Evolutionary conservation across 2,888 invertebrate genomes (phyloP).

Genomic region (Hydrotaea diabolus): DNA sequence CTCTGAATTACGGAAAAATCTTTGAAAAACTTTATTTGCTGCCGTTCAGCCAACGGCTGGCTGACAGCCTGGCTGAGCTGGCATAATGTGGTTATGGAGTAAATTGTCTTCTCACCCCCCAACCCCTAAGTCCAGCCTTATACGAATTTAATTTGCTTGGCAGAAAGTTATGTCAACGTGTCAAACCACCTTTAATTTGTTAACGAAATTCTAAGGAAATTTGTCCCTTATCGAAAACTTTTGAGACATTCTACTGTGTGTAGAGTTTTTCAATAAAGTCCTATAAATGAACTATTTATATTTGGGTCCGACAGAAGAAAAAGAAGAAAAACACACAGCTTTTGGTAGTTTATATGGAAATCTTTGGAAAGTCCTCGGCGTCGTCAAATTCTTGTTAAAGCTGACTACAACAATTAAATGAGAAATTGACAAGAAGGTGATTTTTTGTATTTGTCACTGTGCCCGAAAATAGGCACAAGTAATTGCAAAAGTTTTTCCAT

Average conservation of each 20-base stretch:
- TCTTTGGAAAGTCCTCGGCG: too few relatives aligned
- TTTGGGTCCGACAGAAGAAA: not conserved
- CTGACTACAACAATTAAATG: too few relatives aligned
- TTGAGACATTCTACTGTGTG: conserved; percentile 17
- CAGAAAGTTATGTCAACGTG: conserved; percentile 53
- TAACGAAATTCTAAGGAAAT: too few relatives aligned
- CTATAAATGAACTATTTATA: too few relatives aligned
- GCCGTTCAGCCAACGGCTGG: too few relatives aligned
- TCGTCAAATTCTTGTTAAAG: too few relatives aligned
- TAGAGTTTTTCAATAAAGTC: too few relatives aligned
- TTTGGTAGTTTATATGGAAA: too few relatives aligned
- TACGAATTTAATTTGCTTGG: conserved; percentile 27
- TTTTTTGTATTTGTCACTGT: too few relatives aligned
- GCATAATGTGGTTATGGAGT: conserved; percentile 1
- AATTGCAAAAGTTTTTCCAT: not conserved
- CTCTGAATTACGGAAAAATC: not conserved
- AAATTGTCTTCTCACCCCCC: not conserved
- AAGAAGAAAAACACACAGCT: not conserved
- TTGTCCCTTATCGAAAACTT: conserved; percentile 40
- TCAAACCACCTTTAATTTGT: conserved; percentile 54
- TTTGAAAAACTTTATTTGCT: not conserved
- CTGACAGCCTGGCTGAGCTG: not conserved
- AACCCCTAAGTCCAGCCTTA: conserved; percentile 15
- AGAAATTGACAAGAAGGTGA: too few relatives aligned
- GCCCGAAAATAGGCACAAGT: not conserved